Percentiles rank a stretch among this genome's conserved stretches.
These are phyloP conservation scores for Ormyrus labotus DNA, from an alignment of 2,888 invertebrate species.

Conservation along the genomic window DNA sequence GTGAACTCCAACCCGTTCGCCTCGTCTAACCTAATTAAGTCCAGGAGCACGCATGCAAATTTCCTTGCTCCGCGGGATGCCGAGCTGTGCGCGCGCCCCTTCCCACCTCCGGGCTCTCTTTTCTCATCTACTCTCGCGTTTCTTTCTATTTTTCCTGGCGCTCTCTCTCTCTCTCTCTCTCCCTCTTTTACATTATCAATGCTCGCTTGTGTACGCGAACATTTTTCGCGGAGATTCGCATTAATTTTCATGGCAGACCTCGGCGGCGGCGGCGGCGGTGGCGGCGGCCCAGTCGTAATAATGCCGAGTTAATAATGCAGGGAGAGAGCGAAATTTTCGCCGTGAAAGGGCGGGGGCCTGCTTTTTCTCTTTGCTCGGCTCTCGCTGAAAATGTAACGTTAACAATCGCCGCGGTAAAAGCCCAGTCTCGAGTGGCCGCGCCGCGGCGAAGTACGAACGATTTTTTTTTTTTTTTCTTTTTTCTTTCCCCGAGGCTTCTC, in stretches of 20 bases:
- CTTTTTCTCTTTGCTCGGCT: conserved; percentile 2
- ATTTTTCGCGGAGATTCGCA: conserved; percentile 18
- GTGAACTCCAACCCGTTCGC: conserved; percentile 71
- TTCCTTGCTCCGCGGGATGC: conserved; percentile 67
- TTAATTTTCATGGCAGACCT: conserved; percentile 34
- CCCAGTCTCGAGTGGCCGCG: conserved; percentile 26
- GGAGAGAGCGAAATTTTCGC: background rate
- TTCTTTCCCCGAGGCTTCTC: background rate
- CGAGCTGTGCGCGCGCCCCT: conserved; percentile 48
- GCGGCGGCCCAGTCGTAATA: background rate
- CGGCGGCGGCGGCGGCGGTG: background rate
- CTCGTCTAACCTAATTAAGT: conserved; percentile 72
- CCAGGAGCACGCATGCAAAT: conserved; percentile 71
- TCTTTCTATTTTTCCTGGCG: conserved; percentile 40
- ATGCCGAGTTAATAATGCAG: background rate
- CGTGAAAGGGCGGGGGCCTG: background rate
- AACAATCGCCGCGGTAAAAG: conserved; percentile 15
- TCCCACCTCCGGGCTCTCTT: conserved; percentile 34
- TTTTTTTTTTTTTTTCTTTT: background rate
- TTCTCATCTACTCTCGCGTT: conserved; percentile 48
- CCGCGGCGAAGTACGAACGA: background rate
- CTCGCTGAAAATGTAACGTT: conserved; percentile 11
- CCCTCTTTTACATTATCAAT: conserved; percentile 39
- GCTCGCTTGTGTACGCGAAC: background rate
- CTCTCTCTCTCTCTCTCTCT: conserved; percentile 24